Evolutionary conservation across 2,888 invertebrate genomes (phyloP), one percentile per base, ranked within the genome.

Genomic region (Pandemis corylana): DNA sequence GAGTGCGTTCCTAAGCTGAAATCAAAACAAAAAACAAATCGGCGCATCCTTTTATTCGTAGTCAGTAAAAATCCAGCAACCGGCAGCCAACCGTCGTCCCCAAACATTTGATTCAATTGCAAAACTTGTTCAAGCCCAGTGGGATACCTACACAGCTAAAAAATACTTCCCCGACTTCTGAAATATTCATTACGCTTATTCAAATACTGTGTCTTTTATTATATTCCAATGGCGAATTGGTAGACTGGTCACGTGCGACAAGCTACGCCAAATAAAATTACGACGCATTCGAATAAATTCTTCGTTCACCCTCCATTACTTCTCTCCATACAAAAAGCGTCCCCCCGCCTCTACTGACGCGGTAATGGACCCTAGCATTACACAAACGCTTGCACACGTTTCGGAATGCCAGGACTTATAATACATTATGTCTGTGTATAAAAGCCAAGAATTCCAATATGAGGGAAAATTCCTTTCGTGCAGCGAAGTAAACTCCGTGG

Each of bases 361-460:
- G 5, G 66, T 44, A 66, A 36, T 66, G 66, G 13, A 66, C 13
- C 12, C 6, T 44, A 13, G 1, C 7, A n/a, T 2, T 13, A 36
- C 10, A 65, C n/a, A 41, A 20, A 20, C 13, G 51, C 51, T 66
- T 49, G 53, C n/a, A 64, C 65, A 68, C 68, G 61, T 44, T 53
- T 65, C 20, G 72, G 76, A 77, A 77, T 77, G 66, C 64, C 53
- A 56, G 65, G 68, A 76, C 71, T 51, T 66, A 71, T 77, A 76
- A 66, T 78, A 78, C 72, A 75, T 46, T 51, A 62, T 71, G 67
- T 75, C 69, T 76, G 74, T 76, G 76, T 76, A 64, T 53, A 71
- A 65, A 65, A 79, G 78, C 76, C 75, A 80, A 80, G 85, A 84
- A 87, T 87, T 85, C 82, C 83, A 86, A 84, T 86, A 85, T 82